Percentiles rank a stretch among this genome's conserved stretches.
phyloP scores from a whole-genome alignment of 2,797 vertebrate species.

The Philypnodon macrostomus region DNA sequence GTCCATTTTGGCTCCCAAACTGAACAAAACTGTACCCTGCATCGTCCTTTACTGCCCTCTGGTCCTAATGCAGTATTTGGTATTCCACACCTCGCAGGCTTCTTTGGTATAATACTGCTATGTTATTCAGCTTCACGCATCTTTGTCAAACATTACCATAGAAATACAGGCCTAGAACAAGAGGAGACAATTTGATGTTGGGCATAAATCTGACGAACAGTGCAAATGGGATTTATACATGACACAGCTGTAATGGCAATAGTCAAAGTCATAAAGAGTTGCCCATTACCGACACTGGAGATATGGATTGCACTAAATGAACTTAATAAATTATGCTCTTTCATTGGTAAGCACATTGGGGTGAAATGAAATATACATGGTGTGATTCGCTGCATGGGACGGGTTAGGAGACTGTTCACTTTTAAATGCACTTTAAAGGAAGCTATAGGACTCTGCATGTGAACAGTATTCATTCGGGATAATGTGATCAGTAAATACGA shows the following conservation, averaged over 20 bases:
- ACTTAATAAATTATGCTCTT: slow-evolving; percentile 63
- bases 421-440: neutral
- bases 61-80: slow-evolving; percentile 60
- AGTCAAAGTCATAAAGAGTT: slow-evolving; percentile 53
- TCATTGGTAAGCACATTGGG: slow-evolving; percentile 37
- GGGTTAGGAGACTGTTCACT: slow-evolving; percentile 14
- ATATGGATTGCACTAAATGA: slow-evolving; percentile 55
- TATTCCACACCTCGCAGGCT: slow-evolving; percentile 55
- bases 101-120: slow-evolving; percentile 57
- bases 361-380: slow-evolving; percentile 55
- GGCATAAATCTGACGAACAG: slow-evolving; percentile 43
- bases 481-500: too few species aligned
- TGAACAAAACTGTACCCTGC: slow-evolving; percentile 11
- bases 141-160: slow-evolving; percentile 65
- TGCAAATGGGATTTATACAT: slow-evolving; percentile 36
- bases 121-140: slow-evolving; percentile 62
- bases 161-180: slow-evolving; percentile 59
- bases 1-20: neutral
- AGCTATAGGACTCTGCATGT: too few species aligned
- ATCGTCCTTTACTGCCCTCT: slow-evolving; percentile 47
- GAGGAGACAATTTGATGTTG: slow-evolving; percentile 50
- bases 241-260: slow-evolving; percentile 36
- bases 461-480: too few species aligned
- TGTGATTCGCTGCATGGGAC: slow-evolving; percentile 9
- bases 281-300: slow-evolving; percentile 43